These are phyloP conservation scores for Cyclophora punctaria DNA, from an alignment of 2,888 invertebrate species.

Conservation along the genomic window DNA sequence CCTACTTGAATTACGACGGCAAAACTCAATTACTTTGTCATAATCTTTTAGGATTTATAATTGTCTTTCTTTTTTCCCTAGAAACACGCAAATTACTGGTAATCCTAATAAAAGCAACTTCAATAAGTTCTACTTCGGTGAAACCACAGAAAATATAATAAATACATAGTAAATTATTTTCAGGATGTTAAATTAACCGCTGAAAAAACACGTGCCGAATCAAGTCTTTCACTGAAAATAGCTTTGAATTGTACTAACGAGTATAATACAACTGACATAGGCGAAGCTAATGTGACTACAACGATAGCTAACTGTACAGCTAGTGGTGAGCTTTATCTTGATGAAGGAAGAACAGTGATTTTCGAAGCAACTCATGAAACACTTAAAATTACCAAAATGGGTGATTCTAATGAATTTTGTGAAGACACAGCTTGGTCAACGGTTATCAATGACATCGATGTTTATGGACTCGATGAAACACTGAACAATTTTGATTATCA, in stretches of 20 bases:
- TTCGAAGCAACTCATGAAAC: constrained; percentile 36
- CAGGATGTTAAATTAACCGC: constrained; percentile 45
- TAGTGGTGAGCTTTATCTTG: constrained; percentile 41
- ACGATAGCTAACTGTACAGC: constrained; percentile 27
- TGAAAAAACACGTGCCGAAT: constrained; percentile 40
- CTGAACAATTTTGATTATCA: constrained; percentile 58
- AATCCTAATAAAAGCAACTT: too few species aligned
- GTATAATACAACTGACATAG: too few species aligned
- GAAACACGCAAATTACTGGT: too few species aligned
- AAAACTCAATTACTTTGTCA: too few species aligned
- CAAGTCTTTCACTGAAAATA: constrained; percentile 41
- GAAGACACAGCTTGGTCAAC: constrained; percentile 27
- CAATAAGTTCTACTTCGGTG: too few species aligned
- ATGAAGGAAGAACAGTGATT: constrained; percentile 31
- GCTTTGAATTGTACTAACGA: constrained; percentile 41
- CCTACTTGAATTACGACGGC: too few species aligned
- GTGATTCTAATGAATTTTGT: constrained; percentile 39
- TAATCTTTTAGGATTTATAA: too few species aligned
- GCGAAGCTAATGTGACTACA: neutral
- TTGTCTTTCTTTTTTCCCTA: too few species aligned
- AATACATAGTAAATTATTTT: constrained; percentile 15
- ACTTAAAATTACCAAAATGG: constrained; percentile 33
- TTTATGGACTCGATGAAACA: constrained; percentile 51
- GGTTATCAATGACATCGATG: constrained; percentile 32
- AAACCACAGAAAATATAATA: too few species aligned